Percentiles rank a stretch among this genome's conserved stretches.
These are phyloP conservation scores for Exocentrus adspersus DNA, from an alignment of 2,888 invertebrate genomes.

Conservation along the genomic window DNA sequence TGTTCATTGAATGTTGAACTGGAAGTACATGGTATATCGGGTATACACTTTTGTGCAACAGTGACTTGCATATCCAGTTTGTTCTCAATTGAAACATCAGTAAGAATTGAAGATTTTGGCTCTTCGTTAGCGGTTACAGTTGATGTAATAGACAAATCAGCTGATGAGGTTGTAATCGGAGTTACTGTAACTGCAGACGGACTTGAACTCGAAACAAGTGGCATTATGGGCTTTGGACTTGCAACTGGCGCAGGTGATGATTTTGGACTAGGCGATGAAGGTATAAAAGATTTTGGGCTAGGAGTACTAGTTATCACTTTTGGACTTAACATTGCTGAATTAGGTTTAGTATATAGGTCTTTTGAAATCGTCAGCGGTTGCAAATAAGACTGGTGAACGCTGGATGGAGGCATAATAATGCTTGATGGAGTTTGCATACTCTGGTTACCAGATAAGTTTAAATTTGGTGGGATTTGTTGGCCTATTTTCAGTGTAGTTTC, in stretches of 20 bases:
- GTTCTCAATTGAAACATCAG: not conserved
- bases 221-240: conserved; percentile 13
- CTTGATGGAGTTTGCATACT: not conserved
- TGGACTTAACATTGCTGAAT: conserved; percentile 1
- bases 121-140: not conserved
- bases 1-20: conserved; percentile 54
- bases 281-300: conserved; percentile 18
- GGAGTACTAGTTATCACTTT: conserved; percentile 26
- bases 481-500: conserved; percentile 9
- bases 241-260: conserved; percentile 28
- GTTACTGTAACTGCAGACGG: not conserved
- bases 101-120: not conserved
- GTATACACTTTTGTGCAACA: conserved; percentile 8
- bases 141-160: not conserved
- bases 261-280: conserved; percentile 25
- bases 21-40: conserved; percentile 60
- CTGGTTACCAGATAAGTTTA: conserved; percentile 19
- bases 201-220: conserved; percentile 28
- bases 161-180: conserved; percentile 1
- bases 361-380: conserved; percentile 31
- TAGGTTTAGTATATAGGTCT: conserved; percentile 28
- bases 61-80: conserved; percentile 4
- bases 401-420: conserved; percentile 15
- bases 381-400: conserved; percentile 9
- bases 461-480: conserved; percentile 4